Evolutionary conservation across 2,113 vertebrate genomes (phyloP).

Genomic region (Corythornis cristatus): DNA sequence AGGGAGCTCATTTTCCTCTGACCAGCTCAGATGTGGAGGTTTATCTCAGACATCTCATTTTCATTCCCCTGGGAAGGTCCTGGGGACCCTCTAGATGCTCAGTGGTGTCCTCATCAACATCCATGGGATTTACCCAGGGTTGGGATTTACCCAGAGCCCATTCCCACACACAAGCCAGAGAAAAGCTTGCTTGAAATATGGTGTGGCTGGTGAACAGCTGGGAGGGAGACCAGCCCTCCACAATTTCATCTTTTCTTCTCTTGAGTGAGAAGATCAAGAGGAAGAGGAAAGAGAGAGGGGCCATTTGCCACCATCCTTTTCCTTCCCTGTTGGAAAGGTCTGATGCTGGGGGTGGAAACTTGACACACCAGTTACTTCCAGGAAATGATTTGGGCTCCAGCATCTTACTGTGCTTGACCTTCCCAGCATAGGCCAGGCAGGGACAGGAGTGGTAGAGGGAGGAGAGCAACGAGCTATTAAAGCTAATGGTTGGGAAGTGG

Average conservation of each 20-base stretch:
- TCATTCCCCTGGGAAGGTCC: not conserved
- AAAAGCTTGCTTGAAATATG: not conserved
- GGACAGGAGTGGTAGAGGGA: rapidly evolving
- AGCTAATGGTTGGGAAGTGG: constrained; percentile 43
- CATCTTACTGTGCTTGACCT: not conserved
- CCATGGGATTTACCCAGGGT: not conserved
- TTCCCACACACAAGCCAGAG: not conserved
- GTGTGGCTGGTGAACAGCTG: not conserved
- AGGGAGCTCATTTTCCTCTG: not conserved
- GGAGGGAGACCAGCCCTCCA: not conserved
- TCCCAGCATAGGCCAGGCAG: not conserved
- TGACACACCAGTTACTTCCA: not conserved
- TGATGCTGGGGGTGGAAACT: not conserved
- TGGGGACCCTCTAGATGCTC: not conserved
- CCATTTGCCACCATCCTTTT: not conserved
- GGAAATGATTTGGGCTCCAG: not conserved
- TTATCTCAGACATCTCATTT: not conserved
- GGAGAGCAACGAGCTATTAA: not conserved
- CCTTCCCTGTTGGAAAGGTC: not conserved
- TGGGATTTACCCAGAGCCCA: not conserved
- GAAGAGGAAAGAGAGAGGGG: not conserved
- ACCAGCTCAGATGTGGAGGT: not conserved
- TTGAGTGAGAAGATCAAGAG: not conserved
- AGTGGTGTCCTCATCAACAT: not conserved
- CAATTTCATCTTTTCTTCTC: not conserved